Evolutionary conservation across 1,140 invertebrate genomes (phyloP), one percentile per base, ranked within the genome.

Genomic region (Eriosoma lanigerum): DNA sequence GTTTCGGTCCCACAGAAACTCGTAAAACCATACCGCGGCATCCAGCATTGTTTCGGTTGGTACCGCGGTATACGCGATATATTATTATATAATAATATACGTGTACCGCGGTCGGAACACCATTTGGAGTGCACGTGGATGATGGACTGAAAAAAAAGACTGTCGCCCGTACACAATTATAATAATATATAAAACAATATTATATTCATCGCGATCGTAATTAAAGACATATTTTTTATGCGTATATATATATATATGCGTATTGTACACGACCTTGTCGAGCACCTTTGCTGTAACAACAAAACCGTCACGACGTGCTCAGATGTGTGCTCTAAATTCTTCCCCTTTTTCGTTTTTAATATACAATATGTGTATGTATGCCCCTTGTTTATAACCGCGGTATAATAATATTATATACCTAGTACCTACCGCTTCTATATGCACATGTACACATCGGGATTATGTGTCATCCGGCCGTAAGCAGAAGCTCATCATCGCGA

Each of bases 91-190:
- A 4, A 38, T 38, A 38, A n/a, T n/a, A n/a, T n/a, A n/a, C n/a
- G n/a, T n/a, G n/a, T 38, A 38, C 32, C 32, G 32, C 32, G 32
- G 32, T 38, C 3, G 32, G 32, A 38, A 38, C 32, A 52, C 52
- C 73, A 76, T 76, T 76, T 76, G 73, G 73, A 56, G 32, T 76
- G 44, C 73, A 76, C 52, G 73, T 76, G 73, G 54, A 76, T 44
- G 26, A 26, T 26, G 15, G 60, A 17, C 29, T 26, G 6, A 12
- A 8, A 17, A 19, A 12, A 8, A 17, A 19, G 29, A 38, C 10
- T 12, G 29, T 38, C 32, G n/a, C 58, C 24, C 24, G 58, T 26
- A 24, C 15, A 13, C 26, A 26, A 21, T 6, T 60, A 0, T 60
- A 24, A 26, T 19, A 38, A 17, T 19, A 9, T 19, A 9, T 32